Base-by-base conservation (phyloP, 1,140 invertebrate genomes). In the Leptopilina boulardi region DNA sequence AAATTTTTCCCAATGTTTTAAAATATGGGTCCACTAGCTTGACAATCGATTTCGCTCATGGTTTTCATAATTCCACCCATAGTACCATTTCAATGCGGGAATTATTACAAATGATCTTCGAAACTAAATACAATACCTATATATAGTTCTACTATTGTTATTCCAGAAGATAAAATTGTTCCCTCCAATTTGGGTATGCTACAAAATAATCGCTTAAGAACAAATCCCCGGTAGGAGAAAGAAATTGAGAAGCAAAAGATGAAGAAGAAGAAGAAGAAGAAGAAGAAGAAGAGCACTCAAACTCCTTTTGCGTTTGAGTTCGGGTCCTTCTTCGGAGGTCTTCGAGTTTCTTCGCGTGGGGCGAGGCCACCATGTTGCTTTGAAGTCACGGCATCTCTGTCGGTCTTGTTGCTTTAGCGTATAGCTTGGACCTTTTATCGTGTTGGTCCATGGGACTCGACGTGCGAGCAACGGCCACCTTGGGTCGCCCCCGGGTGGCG, bases 341-440 rank as follows among this genome's bases (percentile, higher is more conserved):
- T 87, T 83, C 82, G 82, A 78, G 80, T 83, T 80, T 83, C 82
- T 88, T 91, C 89, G 89, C 89, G 89, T 91, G 89, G 88, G 89
- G 89, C 89, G 88, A 91, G 89, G 89, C 89, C 89, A 90, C 89
- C 89, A 89, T 90, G 89, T 91, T 89, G 81, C 85, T 88, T 78
- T 77, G 72, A 77, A 76, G 74, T 82, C 74, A 86, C 47, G 54
- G 13, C 21, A 23, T 89, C 85, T 74, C 74, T 23, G 71, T 87
- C 70, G 0, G 19, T 18, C 82, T 18, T 41, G 70, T 23, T 47
- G 26, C 10, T 8, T 2, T n/a, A n/a, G 70, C 54, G 44, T 34
- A 74, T 83, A 59, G 72, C 71, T 75, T 70, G n/a, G 23, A 74
- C 82, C 70, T 83, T n/a, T 70, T 47, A 15, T 47, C 72, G 79